These are phyloP conservation scores for Larimichthys crocea DNA, from an alignment of 2,113 vertebrate genomes.

Conservation along the genomic window DNA sequence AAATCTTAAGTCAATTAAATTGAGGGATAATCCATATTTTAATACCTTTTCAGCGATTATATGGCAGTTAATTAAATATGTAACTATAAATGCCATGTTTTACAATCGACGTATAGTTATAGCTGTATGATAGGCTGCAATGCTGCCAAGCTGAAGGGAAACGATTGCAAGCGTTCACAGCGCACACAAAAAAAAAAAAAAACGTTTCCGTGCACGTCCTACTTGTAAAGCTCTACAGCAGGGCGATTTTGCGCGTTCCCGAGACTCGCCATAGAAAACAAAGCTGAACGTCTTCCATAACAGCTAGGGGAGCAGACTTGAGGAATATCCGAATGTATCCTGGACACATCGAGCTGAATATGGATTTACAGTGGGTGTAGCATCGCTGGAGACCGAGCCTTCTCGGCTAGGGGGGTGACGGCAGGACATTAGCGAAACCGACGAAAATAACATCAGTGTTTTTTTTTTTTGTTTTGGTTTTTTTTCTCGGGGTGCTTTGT, in stretches of 20 bases:
- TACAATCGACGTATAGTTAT: constrained; percentile 10
- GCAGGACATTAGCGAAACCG: constrained; percentile 70
- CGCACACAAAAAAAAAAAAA: constrained; percentile 48
- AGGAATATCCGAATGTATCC: constrained; percentile 65
- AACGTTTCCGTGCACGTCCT: constrained; percentile 70
- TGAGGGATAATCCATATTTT: neutral
- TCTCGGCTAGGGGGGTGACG: constrained; percentile 65
- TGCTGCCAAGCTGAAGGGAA: constrained; percentile 48
- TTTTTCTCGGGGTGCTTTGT: constrained; percentile 81
- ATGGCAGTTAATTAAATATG: neutral
- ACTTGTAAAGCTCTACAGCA: constrained; percentile 75
- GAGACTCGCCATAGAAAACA: constrained; percentile 85
- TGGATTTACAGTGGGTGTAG: constrained; percentile 82
- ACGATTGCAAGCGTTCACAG: constrained; percentile 50
- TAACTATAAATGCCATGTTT: neutral
- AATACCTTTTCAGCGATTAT: neutral
- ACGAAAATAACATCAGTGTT: constrained; percentile 69
- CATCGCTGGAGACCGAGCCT: constrained; percentile 73
- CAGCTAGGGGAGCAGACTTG: constrained; percentile 73
- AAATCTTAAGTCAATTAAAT: too few species aligned
- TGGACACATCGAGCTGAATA: constrained; percentile 66
- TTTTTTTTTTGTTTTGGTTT: constrained; percentile 36
- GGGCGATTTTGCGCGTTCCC: constrained; percentile 80
- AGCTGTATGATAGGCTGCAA: constrained; percentile 38
- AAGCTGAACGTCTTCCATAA: constrained; percentile 85